A percentile compares a stretch with the other conserved stretches of the same genome.
Conservation (phyloP, 2,113 vertebrate genomes). For the Cottus gobio region DNA sequence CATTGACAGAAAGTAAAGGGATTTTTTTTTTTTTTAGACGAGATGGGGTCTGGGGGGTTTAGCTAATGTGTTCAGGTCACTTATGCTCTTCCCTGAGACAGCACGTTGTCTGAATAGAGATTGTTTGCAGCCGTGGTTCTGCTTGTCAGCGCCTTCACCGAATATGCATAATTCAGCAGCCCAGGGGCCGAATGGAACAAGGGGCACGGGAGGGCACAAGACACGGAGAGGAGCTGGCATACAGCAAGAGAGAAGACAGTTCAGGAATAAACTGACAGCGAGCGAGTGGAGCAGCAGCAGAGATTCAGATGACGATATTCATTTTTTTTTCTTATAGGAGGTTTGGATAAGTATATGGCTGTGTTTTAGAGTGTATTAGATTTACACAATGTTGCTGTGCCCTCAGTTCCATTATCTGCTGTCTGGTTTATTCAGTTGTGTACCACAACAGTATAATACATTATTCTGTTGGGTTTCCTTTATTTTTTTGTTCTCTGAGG, state of each 20-base stretch:
- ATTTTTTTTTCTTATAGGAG: not conserved
- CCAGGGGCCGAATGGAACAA: constrained; percentile 25
- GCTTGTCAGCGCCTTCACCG: constrained; percentile 74
- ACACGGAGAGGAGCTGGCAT: constrained; percentile 17
- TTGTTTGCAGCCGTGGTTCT: constrained; percentile 71
- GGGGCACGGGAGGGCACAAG: constrained; percentile 34
- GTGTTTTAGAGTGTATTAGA: not conserved
- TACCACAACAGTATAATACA: not conserved
- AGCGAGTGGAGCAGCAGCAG: constrained; percentile 16
- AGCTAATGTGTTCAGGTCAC: constrained; percentile 56
- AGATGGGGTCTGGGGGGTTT: not conserved
- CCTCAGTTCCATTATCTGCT: not conserved
- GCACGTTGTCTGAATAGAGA: constrained; percentile 69
- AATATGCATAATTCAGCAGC: constrained; percentile 79
- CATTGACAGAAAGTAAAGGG: not conserved
- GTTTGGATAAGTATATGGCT: not conserved
- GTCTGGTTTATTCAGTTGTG: not conserved
- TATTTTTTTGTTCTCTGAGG: not conserved
- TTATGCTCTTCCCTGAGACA: constrained; percentile 36
- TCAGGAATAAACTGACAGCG: constrained; percentile 39
- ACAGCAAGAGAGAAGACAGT: constrained; percentile 27
- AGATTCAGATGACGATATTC: not conserved
- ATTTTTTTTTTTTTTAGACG: not conserved
- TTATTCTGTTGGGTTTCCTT: not conserved
- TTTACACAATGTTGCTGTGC: not conserved